Base-by-base conservation (phyloP, 2,888 invertebrate genomes). In the Athetis lepigone region DNA sequence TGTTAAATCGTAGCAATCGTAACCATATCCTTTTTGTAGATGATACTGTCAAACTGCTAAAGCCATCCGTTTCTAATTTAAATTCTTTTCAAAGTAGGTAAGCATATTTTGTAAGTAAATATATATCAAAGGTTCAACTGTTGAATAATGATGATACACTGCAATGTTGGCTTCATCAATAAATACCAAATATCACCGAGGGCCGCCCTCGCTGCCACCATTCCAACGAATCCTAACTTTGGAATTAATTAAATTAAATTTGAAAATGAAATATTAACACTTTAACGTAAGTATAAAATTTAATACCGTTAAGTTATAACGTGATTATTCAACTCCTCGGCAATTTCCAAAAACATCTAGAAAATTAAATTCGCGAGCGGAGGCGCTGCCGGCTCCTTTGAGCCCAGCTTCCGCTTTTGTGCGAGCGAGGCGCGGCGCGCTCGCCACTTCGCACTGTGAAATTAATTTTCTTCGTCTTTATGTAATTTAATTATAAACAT, bases 401-500 rank as follows among this genome's bases (percentile, higher is more conserved):
- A 90, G 89, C 80, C 84, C 76, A 83, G 88, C 87, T 87, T 90
- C 89, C 89, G 91, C 93, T 92, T 92, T 93, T 91, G 89, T 90
- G 85, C 85, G 83, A 70, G 73, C 72, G 75, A 79, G 80, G 70
- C 76, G 75, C 75, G 74, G 70, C 75, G 80, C 86, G 90, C 90
- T 89, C 90, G 92, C 93, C 94, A 94, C 94, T 94, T 92, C 90
- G 92, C 90, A 88, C 91, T 90, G 91, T 91, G 94, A 95, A 95
- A 95, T 95, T 95, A 95, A 95, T 95, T 95, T 95, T 94, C 93
- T 95, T 94, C 95, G 94, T 94, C 95, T 94, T 95, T 95, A 95
- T 95, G 94, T 95, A 95, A 95, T 95, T 95, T 94, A 95, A 95
- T 95, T 95, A 95, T 95, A 95, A 95, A 94, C 95, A 95, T 95